Conservation (phyloP, 2,888 invertebrate species). For the Aleiodes alternator region DNA sequence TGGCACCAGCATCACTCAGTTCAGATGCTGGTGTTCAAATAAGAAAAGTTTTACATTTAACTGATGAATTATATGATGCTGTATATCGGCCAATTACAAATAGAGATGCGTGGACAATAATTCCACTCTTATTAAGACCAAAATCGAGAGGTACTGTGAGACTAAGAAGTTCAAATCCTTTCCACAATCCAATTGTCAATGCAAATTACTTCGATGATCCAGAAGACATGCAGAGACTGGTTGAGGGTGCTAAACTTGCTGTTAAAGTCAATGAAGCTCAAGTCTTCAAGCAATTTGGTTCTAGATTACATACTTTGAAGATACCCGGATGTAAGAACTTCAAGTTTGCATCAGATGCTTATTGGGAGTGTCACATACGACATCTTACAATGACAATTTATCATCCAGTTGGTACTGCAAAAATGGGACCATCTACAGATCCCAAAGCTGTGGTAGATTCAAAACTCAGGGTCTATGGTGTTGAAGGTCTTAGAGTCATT, state of each 20-base stretch:
- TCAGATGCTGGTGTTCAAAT: conserved; percentile 87
- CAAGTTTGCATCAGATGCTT: conserved; percentile 86
- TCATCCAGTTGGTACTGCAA: conserved; percentile 91
- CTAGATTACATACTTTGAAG: conserved; percentile 84
- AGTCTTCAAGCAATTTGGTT: conserved; percentile 88
- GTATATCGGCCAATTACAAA: conserved; percentile 89
- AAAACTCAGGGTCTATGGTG: conserved; percentile 85
- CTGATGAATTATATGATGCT: conserved; percentile 86
- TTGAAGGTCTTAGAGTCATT: conserved; percentile 87
- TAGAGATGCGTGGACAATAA: conserved; percentile 88
- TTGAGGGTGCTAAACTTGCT: conserved; percentile 89
- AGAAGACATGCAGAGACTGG: conserved; percentile 85
- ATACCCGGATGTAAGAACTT: conserved; percentile 87
- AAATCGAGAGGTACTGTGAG: conserved; percentile 87
- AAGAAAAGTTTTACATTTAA: conserved; percentile 86
- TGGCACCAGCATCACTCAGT: conserved; percentile 92
- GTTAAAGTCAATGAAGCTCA: conserved; percentile 84
- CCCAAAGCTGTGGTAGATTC: conserved; percentile 89
- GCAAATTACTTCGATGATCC: conserved; percentile 94
- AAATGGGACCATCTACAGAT: conserved; percentile 91
- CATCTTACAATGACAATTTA: conserved; percentile 94
- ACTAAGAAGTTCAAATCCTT: conserved; percentile 88
- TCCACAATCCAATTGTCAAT: conserved; percentile 91
- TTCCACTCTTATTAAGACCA: conserved; percentile 89
- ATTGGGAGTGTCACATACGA: conserved; percentile 91